A percentile compares a stretch with the other conserved stretches of the same genome.
Evolutionary conservation across 2,113 vertebrate species (phyloP).

Genomic region (Gambusia holbrooki): DNA sequence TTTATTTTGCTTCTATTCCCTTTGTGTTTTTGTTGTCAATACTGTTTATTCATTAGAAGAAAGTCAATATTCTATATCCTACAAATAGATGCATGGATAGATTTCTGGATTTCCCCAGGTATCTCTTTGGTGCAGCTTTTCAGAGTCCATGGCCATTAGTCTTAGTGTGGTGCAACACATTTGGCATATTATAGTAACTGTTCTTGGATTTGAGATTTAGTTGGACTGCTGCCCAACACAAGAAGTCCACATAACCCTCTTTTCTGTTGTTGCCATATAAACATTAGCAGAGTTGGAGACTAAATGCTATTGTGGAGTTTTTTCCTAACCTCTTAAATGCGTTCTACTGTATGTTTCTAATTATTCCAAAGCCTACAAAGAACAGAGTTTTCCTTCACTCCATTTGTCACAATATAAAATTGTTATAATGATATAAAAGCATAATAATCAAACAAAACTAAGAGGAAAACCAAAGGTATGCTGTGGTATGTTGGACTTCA

Average conservation of each 20-base stretch:
- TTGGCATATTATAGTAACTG: background rate
- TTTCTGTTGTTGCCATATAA: background rate
- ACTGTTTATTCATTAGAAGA: constrained; percentile 3
- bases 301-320: too few relatives aligned
- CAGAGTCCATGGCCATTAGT: background rate
- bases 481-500: background rate
- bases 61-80: constrained; percentile 31
- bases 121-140: constrained; percentile 3
- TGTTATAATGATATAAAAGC: background rate
- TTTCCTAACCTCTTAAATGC: background rate
- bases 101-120: constrained; percentile 12
- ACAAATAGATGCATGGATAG: constrained; percentile 33
- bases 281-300: too few relatives aligned
- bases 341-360: background rate
- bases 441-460: background rate
- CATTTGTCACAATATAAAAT: background rate
- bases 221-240: background rate
- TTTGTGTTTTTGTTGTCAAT: constrained; percentile 32
- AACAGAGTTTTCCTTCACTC: background rate
- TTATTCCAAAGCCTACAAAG: background rate
- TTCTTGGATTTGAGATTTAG: background rate
- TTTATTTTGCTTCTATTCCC: constrained; percentile 5
- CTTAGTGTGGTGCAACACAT: constrained; percentile 7
- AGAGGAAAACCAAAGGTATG: background rate
- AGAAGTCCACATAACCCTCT: background rate